Conservation (phyloP, 1,140 invertebrate species). For the Aphidius gifuensis region DNA sequence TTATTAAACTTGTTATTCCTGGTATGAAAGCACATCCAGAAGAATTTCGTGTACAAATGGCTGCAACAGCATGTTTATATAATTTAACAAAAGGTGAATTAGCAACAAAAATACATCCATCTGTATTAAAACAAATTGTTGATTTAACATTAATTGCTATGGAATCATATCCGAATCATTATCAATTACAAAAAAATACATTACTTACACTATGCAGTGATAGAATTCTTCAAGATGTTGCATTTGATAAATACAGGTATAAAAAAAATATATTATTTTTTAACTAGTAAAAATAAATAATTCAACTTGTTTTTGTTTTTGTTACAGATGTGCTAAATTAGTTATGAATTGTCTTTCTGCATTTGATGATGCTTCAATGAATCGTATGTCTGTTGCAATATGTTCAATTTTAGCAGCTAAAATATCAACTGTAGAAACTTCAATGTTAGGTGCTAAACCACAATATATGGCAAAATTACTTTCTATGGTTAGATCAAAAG, state of each 20-base stretch:
- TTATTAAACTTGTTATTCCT: conserved; percentile 69
- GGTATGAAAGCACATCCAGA: conserved; percentile 68
- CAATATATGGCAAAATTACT: conserved; percentile 74
- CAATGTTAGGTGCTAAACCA: conserved; percentile 66
- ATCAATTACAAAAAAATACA: conserved; percentile 76
- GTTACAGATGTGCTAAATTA: conserved; percentile 63
- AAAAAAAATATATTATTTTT: conserved; percentile 18
- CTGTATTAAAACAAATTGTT: conserved; percentile 65
- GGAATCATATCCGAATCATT: conserved; percentile 69
- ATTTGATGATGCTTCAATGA: conserved; percentile 73
- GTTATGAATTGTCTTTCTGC: conserved; percentile 75
- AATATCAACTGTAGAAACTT: conserved; percentile 74
- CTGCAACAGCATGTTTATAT: conserved; percentile 78
- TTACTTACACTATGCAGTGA: conserved; percentile 76
- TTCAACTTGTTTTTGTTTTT: conserved; percentile 12
- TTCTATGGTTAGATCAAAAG: conserved; percentile 65
- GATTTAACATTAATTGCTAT: conserved; percentile 69
- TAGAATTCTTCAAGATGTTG: conserved; percentile 72
- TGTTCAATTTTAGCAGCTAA: conserved; percentile 73
- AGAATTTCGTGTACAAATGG: conserved; percentile 72
- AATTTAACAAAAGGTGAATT: conserved; percentile 73
- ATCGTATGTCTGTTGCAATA: conserved; percentile 80
- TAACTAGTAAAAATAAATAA: not conserved
- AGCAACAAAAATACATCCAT: conserved; percentile 67
- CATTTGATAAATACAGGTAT: conserved; percentile 67